phyloP scores from a whole-genome alignment of 2,113 vertebrate genomes.

The Otis tarda region DNA sequence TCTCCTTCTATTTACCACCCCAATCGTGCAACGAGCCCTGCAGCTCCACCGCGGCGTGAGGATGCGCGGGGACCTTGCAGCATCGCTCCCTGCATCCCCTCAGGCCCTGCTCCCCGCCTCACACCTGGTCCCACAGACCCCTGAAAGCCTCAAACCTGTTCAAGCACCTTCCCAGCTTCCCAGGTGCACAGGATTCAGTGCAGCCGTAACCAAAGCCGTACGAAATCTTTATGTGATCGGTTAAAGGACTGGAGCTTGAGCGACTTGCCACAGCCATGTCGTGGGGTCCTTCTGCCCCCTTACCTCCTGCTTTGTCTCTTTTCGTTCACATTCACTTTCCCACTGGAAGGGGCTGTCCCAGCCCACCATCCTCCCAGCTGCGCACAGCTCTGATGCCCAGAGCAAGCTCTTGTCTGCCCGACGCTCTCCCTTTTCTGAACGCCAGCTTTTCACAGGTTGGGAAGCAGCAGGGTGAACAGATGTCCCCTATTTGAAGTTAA shows the following conservation, averaged over 20 bases:
- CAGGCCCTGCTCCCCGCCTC: background rate
- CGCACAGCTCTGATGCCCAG: background rate
- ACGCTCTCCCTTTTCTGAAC: background rate
- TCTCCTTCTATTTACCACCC: background rate
- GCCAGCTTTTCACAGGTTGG: background rate
- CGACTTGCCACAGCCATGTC: background rate
- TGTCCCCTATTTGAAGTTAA: background rate
- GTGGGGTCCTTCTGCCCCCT: background rate
- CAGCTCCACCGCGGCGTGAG: rapidly evolving
- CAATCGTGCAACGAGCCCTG: rapidly evolving
- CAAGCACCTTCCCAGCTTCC: background rate
- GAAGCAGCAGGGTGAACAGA: slow-evolving; percentile 25
- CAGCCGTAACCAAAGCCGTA: background rate
- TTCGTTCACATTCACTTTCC: background rate
- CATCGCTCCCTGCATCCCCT: background rate
- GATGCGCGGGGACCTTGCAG: background rate
- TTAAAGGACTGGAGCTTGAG: background rate
- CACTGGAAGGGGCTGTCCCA: background rate
- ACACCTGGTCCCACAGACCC: background rate
- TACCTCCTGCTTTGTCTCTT: background rate
- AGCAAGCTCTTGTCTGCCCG: background rate
- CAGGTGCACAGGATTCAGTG: background rate
- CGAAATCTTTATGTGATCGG: background rate
- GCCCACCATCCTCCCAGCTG: background rate
- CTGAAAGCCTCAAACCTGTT: background rate